Percentiles rank a stretch among this genome's conserved stretches.
These are phyloP conservation scores for Tetramorium simillimum DNA, from an alignment of 1,140 invertebrate genomes.

Conservation along the genomic window DNA sequence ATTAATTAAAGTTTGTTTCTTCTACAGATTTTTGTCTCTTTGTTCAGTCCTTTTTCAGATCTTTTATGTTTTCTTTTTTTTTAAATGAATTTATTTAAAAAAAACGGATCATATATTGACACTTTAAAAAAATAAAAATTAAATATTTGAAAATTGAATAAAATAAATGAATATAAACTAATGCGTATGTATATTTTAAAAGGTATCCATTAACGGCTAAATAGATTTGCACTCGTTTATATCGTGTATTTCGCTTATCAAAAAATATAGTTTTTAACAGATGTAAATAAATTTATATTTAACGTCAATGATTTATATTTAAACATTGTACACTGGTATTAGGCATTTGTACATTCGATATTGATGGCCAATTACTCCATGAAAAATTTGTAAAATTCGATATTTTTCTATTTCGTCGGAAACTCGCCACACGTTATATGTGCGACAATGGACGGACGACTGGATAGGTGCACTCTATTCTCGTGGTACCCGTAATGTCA, in stretches of 20 bases:
- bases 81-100: not conserved
- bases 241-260: not conserved
- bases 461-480: not conserved
- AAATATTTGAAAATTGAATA: not conserved
- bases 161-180: constrained; percentile 10
- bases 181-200: not conserved
- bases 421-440: not conserved
- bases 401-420: not conserved
- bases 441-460: not conserved
- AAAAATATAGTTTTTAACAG: not conserved
- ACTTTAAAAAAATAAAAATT: not conserved
- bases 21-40: not conserved
- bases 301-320: constrained; percentile 7
- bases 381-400: not conserved
- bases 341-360: not conserved
- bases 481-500: constrained; percentile 17
- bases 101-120: not conserved
- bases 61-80: not conserved
- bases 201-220: constrained; percentile 8
- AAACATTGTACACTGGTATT: not conserved
- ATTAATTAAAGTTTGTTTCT: not conserved
- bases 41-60: not conserved
- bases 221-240: not conserved
- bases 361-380: not conserved
- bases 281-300: constrained; percentile 4